Evolutionary conservation across 64 coral and sea anemone species (phyloP), one percentile per base, ranked within the genome.

Genomic region (Porites lutea): DNA sequence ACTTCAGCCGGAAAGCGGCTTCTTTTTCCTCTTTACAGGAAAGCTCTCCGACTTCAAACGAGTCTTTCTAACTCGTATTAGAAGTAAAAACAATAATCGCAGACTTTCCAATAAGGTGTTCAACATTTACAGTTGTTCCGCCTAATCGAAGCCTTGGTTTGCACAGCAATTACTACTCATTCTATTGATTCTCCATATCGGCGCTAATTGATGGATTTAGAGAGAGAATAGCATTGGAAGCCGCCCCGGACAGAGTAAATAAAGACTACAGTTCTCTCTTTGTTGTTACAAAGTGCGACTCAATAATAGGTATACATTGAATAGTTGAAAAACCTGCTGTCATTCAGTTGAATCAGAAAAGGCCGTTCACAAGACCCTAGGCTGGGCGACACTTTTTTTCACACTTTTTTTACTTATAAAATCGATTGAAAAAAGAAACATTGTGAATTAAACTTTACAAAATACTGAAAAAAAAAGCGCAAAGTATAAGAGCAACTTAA

Each of bases 221-320:
- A 4, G 19, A 68, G 3, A 84, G 63, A 84, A 84, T 68, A 68
- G 61, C 63, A 10, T 67, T 47, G 61, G 46, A 84, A 84, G 63
- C 62, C 59, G 63, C 61, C 23, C 15, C 16, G 19, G 61, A 69
- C 47, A 84, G 49, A 67, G 81, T 51, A 64, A 66, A 84, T 67
- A 69, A 68, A 84, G 43, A 51, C 19, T 15, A 65, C 20, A 65
- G 27, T 5, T 69, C 69, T 69, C 69, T 48, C 15, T 84, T 84
- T 84, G 81, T 84, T 21, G 63, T 23, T 18, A 22, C 64, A 68
- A 48, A 84, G 67, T 47, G 63, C 49, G 69, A 65, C 16, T 84
- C 63, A 84, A 84, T 68, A 84, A 84, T 83, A 15, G 65, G 8
- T 49, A 43, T 68, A 69, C 45, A 84, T 68, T 52, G 62, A 84